Percentiles rank a stretch among this genome's conserved stretches.
These are phyloP conservation scores for Neodiprion lecontei DNA, from an alignment of 1,140 invertebrate genomes.

Conservation along the genomic window DNA sequence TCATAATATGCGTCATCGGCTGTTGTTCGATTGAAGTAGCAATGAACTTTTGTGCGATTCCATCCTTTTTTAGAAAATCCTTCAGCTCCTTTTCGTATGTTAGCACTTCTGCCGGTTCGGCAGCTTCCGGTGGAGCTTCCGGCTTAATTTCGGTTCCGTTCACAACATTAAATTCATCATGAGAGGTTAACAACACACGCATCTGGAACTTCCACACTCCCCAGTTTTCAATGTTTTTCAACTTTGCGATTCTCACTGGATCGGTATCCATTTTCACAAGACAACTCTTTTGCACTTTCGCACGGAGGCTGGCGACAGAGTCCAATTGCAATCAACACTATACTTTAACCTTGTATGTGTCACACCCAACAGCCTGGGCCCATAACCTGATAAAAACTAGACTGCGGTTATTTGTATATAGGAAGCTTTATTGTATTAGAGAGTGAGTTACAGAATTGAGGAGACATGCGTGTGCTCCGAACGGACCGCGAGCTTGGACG, in stretches of 20 bases:
- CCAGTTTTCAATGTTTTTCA: conserved; percentile 28
- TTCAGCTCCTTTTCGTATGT: conserved; percentile 15
- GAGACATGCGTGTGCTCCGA: too few relatives aligned
- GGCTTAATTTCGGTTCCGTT: conserved; percentile 14
- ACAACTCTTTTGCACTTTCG: conserved; percentile 11
- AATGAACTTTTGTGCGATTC: conserved; percentile 35
- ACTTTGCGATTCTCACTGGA: conserved; percentile 20
- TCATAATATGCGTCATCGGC: conserved; percentile 39
- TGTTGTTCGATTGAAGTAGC: conserved; percentile 35
- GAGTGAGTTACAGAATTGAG: too few relatives aligned
- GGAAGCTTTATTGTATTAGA: too few relatives aligned
- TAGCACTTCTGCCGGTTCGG: neutral
- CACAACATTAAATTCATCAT: conserved; percentile 25
- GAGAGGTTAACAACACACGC: conserved; percentile 24
- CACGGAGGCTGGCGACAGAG: conserved; percentile 7
- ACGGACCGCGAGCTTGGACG: too few relatives aligned
- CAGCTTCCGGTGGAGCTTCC: neutral
- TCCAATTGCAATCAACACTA: conserved; percentile 2
- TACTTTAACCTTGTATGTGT: neutral
- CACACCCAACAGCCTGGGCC: conserved; percentile 8
- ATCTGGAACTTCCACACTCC: conserved; percentile 37
- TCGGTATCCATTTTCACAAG: conserved; percentile 24
- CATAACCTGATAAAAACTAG: conserved; percentile 20
- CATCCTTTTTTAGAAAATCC: conserved; percentile 30
- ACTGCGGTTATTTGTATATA: too few relatives aligned